Evolutionary conservation across 2,797 vertebrate genomes (phyloP).

Genomic region (Takifugu ocellatus): DNA sequence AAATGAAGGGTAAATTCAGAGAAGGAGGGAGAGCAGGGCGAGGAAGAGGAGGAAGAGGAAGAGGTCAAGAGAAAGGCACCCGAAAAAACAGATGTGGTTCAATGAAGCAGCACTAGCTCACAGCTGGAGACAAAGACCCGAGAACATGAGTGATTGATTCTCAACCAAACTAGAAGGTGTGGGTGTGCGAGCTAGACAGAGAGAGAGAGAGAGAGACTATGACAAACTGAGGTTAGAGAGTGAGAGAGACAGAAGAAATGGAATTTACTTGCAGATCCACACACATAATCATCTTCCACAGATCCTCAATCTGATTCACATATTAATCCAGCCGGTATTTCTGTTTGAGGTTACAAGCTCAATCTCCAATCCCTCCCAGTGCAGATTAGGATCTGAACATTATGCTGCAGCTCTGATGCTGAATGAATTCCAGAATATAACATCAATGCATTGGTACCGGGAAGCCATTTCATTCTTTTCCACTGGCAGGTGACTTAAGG

Average conservation of each 20-base stretch:
- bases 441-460: conserved; percentile 44
- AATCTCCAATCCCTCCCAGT: conserved; percentile 42
- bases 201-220: conserved; percentile 4
- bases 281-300: not conserved
- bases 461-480: conserved; percentile 35
- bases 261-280: not conserved
- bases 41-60: conserved; percentile 20
- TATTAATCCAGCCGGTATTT: conserved; percentile 4
- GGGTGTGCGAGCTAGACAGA: not conserved
- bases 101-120: conserved; percentile 59
- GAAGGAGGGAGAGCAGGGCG: conserved; percentile 3
- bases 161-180: not conserved
- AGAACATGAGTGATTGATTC: conserved; percentile 47
- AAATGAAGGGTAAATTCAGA: conserved; percentile 58
- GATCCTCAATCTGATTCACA: conserved; percentile 17
- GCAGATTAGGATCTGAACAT: conserved; percentile 45
- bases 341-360: conserved; percentile 15
- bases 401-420: conserved; percentile 24
- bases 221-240: not conserved
- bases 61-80: conserved; percentile 24
- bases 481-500: not conserved
- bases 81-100: conserved; percentile 61
- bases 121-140: conserved; percentile 67
- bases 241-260: not conserved
- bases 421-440: conserved; percentile 30